Evolutionary conservation across 2,113 vertebrate genomes (phyloP).

Genomic region (Oncorhynchus keta): DNA sequence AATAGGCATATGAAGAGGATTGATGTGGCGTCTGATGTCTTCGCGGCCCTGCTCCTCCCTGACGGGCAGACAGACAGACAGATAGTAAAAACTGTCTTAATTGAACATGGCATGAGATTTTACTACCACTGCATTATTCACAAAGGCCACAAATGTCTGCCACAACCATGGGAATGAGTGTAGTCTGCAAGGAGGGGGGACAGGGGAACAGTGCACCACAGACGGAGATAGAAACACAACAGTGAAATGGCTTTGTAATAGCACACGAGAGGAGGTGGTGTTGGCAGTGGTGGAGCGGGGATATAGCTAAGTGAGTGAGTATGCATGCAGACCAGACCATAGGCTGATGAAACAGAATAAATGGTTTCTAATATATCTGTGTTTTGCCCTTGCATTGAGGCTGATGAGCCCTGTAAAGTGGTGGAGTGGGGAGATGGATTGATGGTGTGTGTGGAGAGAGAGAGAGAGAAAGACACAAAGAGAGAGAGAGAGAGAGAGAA

Average conservation of each 20-base stretch:
- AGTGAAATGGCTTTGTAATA: constrained; percentile 12
- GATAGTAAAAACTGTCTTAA: constrained; percentile 49
- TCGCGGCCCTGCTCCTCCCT: constrained; percentile 27
- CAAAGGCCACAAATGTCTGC: constrained; percentile 43
- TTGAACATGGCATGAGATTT: constrained; percentile 58
- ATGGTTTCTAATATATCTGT: constrained; percentile 9
- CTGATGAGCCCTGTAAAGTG: background rate
- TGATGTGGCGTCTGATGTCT: constrained; percentile 28
- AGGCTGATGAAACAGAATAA: constrained; percentile 19
- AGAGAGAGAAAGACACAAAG: constrained; percentile 4
- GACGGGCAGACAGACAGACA: constrained; percentile 9
- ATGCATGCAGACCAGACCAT: background rate
- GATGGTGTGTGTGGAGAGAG: background rate
- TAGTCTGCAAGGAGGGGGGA: constrained; percentile 28
- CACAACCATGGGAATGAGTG: constrained; percentile 25
- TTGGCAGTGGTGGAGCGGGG: background rate
- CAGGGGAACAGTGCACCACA: background rate
- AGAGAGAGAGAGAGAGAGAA: background rate
- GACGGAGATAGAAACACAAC: constrained; percentile 24
- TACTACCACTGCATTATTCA: constrained; percentile 64
- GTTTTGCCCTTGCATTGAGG: constrained; percentile 16
- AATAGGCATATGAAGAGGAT: constrained; percentile 13
- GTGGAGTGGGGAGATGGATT: background rate
- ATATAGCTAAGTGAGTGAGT: constrained; percentile 11
- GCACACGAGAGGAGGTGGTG: constrained; percentile 4